Conservation (phyloP, 1,140 invertebrate genomes). For the Tachypleus tridentatus region DNA sequence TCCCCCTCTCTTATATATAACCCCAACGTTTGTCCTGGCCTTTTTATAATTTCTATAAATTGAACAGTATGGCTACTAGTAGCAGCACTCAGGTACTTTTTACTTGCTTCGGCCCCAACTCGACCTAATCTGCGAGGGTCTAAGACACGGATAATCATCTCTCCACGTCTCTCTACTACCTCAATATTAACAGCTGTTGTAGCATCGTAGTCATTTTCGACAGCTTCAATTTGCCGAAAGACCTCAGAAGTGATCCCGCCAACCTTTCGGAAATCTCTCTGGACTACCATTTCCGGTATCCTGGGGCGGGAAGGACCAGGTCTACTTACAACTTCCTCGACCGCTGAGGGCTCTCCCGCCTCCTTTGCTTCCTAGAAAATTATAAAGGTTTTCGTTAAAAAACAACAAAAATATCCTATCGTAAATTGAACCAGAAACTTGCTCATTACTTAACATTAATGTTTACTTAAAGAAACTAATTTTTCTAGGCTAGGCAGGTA, state of each 20-base stretch:
- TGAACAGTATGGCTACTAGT: slow-evolving; percentile 47
- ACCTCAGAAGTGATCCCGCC: slow-evolving; percentile 53
- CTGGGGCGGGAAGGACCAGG: slow-evolving; percentile 3
- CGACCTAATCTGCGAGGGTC: slow-evolving; percentile 66
- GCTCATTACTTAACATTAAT: too few species aligned
- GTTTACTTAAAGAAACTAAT: too few species aligned
- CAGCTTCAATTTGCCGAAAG: slow-evolving; percentile 88
- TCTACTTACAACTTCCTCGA: neutral
- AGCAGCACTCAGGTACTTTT: slow-evolving; percentile 17
- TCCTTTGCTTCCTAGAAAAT: slow-evolving; percentile 1
- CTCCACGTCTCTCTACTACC: slow-evolving; percentile 77
- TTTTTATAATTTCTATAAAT: slow-evolving; percentile 97
- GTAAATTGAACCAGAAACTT: too few species aligned
- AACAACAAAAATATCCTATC: too few species aligned
- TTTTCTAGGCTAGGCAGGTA: too few species aligned
- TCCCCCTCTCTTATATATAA: slow-evolving; percentile 96
- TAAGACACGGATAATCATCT: slow-evolving; percentile 85
- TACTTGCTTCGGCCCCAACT: slow-evolving; percentile 52
- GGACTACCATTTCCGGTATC: slow-evolving; percentile 73
- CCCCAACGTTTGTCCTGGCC: slow-evolving; percentile 94
- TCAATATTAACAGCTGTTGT: slow-evolving; percentile 70
- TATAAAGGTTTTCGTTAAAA: too few species aligned
- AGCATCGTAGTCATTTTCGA: slow-evolving; percentile 87
- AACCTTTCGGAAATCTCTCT: slow-evolving; percentile 86
- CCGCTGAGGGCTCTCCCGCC: neutral